Evolutionary conservation across 2,113 vertebrate species (phyloP).

Genomic region (Trichomycterus rosablanca): DNA sequence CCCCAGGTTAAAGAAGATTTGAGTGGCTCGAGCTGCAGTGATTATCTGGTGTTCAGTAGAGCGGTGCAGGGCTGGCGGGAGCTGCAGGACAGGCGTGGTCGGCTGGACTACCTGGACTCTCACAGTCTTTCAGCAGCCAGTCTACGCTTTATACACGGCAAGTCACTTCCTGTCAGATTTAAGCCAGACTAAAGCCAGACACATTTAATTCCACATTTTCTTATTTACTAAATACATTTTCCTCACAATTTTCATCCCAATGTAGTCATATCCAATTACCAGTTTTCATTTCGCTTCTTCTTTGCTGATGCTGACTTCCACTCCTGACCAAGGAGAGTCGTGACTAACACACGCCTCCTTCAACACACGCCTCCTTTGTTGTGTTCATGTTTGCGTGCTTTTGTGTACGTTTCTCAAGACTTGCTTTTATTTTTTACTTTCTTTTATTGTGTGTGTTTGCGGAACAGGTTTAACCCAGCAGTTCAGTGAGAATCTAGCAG

Average conservation of each 20-base stretch:
- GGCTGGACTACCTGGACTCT: conserved; percentile 75
- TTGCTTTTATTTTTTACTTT: not conserved
- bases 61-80: conserved; percentile 81
- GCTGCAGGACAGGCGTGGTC: conserved; percentile 62
- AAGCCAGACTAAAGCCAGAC: no score
- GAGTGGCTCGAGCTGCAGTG: conserved; percentile 79
- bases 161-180: no score
- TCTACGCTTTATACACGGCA: conserved; percentile 89
- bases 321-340: no score
- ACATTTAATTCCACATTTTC: no score
- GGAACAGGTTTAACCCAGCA: conserved; percentile 84
- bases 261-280: no score
- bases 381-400: no score
- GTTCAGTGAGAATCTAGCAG: conserved; percentile 86
- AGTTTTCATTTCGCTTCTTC: no score
- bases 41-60: conserved; percentile 82
- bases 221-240: no score
- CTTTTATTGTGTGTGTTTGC: not conserved
- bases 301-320: no score
- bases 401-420: not conserved
- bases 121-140: conserved; percentile 74
- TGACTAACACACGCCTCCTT: no score
- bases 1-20: conserved; percentile 78
- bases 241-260: no score
- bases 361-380: no score